phyloP scores from a whole-genome alignment of 2,888 invertebrate genomes.

The Unio delphinus region DNA sequence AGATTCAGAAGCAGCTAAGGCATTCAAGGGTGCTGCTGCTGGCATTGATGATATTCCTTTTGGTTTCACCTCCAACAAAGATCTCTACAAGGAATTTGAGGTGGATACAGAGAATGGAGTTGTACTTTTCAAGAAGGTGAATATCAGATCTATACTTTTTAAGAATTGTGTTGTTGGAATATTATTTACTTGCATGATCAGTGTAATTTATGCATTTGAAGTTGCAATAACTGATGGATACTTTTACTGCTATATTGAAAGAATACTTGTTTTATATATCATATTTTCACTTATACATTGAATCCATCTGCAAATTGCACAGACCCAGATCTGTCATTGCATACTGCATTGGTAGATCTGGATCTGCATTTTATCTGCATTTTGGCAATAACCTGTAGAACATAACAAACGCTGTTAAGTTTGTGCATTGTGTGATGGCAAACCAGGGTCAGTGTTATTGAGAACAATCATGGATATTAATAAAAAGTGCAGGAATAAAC shows the following conservation, averaged over 20 bases:
- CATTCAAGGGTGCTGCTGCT: conserved; percentile 86
- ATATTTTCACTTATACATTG: neutral
- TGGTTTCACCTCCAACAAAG: conserved; percentile 85
- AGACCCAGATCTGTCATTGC: no score
- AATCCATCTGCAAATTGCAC: no score
- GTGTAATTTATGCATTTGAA: no score
- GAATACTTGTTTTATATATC: neutral
- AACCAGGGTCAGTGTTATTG: no score
- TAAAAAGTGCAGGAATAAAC: no score
- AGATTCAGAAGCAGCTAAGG: conserved; percentile 85
- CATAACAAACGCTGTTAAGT: no score
- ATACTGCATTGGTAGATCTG: no score
- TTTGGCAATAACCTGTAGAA: no score
- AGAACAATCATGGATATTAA: no score
- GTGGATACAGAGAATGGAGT: conserved; percentile 85
- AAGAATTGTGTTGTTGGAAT: neutral
- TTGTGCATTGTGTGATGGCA: no score
- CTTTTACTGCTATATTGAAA: neutral
- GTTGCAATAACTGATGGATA: neutral
- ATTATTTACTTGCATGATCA: neutral
- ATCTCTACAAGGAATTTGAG: conserved; percentile 85
- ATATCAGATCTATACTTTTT: conserved; percentile 20
- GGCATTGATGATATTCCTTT: conserved; percentile 90
- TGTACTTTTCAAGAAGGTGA: conserved; percentile 89
- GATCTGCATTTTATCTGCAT: no score